phyloP scores from a whole-genome alignment of 2,797 vertebrate genomes.

The Lepus townsendii region DNA sequence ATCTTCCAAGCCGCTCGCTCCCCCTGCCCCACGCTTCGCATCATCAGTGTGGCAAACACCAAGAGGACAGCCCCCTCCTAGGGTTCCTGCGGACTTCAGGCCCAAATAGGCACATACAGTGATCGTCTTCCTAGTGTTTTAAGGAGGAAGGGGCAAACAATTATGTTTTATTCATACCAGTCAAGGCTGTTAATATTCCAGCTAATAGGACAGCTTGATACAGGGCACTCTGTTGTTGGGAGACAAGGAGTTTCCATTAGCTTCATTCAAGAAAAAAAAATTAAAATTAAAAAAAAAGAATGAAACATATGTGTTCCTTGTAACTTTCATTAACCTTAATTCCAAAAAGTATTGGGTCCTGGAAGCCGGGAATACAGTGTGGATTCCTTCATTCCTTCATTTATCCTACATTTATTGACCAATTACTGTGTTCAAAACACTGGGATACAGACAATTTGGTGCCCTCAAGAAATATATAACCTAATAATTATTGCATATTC shows the following conservation, averaged over 20 bases:
- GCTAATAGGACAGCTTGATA: neutral
- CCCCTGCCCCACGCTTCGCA: neutral
- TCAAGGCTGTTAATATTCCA: slow-evolving; percentile 18
- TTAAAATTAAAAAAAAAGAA: slow-evolving; percentile 19
- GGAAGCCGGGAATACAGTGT: neutral
- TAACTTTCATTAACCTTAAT: slow-evolving; percentile 2
- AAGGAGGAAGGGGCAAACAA: neutral
- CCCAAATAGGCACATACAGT: neutral
- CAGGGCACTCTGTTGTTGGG: neutral
- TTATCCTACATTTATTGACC: neutral
- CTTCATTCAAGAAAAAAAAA: slow-evolving; percentile 32
- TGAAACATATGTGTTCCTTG: slow-evolving; percentile 6
- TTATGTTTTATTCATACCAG: neutral
- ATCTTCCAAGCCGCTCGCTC: neutral
- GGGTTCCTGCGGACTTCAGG: neutral
- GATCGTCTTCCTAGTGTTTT: slow-evolving; percentile 34
- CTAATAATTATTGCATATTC: neutral
- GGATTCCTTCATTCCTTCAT: neutral
- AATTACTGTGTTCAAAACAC: slow-evolving; percentile 1
- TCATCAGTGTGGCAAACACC: neutral
- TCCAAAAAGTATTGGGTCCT: neutral
- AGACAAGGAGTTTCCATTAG: neutral
- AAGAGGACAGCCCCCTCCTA: neutral
- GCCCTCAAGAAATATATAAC: neutral
- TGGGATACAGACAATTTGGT: neutral